Base-by-base conservation (phyloP, 2,797 vertebrate species). In the Mergus octosetaceus region DNA sequence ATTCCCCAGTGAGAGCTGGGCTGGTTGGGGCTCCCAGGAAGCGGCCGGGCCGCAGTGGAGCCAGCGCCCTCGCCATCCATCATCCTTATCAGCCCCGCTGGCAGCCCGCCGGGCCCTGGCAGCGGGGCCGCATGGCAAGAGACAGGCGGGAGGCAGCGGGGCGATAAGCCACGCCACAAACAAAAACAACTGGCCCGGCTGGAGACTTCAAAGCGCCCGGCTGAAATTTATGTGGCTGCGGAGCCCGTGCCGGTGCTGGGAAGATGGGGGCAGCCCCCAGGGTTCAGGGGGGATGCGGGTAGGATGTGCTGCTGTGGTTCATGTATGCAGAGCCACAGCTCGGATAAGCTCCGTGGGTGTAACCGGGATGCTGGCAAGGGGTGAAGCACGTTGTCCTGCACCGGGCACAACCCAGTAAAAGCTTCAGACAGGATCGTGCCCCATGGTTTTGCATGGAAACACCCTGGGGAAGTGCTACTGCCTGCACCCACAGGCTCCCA, bases 1-100 rank as follows among this genome's bases (percentile, higher is more conserved):
- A 98, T 98, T 98, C 98, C 96, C 93, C 96, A 96, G 96, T 96
- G 95, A 94, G 94, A 30, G 34, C 91, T 94, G 92, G 94, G 97
- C 97, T 96, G 96, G 98, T 98, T 98, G 97, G 51, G 76, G 97
- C 98, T 98, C 98, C 98, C 98, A 98, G 98, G 98, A 98, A 98
- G 98, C 97, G 92, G 97, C 96, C 85, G 30, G 98, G 98, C 98
- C 98, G 24, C 92, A 93, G 97, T 98, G 99, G 99, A 99, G 99
- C 99, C 99, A 99, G 97, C 97, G 97, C 97, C 97, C 96, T 98
- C 97, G 97, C 97, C 97, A 99, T 99, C 98, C 98, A 98, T 99
- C 99, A 99, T 97, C 97, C 98, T 99, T 99, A 99, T 99, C 99
- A 98, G 81, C 27, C 47, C 97, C n/a, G 95, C 98, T 98, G 98